These are phyloP conservation scores for Pao palembangensis DNA, from an alignment of 2,113 vertebrate species.

Conservation along the genomic window DNA sequence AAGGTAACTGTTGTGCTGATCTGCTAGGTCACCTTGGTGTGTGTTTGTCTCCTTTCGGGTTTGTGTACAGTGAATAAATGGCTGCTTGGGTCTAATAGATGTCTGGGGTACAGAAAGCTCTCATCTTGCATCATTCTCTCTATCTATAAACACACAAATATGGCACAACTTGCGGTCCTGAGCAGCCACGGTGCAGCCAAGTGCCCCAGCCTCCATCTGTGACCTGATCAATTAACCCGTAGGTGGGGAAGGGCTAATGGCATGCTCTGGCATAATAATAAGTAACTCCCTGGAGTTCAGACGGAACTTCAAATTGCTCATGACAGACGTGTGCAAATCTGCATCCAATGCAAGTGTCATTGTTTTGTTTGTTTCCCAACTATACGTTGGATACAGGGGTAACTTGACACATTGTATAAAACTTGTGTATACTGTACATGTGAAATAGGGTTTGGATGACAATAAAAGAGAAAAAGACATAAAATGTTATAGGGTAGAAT, in stretches of 20 bases:
- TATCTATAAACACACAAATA: conserved; percentile 15
- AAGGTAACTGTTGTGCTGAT: conserved; percentile 25
- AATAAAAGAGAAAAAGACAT: too few species aligned
- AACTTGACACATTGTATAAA: too few species aligned
- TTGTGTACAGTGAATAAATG: conserved; percentile 21
- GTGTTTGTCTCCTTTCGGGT: conserved; percentile 17
- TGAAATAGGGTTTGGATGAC: too few species aligned
- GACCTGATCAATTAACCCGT: conserved; percentile 33
- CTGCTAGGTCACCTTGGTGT: conserved; percentile 53
- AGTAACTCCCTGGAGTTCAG: not conserved
- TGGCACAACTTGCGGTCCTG: conserved; percentile 29
- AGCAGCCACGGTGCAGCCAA: conserved; percentile 23
- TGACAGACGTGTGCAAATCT: not conserved
- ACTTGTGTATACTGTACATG: too few species aligned
- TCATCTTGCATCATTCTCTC: conserved; percentile 34
- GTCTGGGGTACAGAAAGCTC: conserved; percentile 26
- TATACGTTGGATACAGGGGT: too few species aligned
- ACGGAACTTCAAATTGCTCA: not conserved
- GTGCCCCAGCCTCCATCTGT: conserved; percentile 35
- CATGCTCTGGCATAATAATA: not conserved
- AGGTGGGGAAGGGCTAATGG: conserved; percentile 20
- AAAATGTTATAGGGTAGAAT: too few species aligned
- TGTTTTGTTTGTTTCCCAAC: too few species aligned
- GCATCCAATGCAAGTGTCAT: too few species aligned
- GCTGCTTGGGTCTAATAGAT: conserved; percentile 11